These are phyloP conservation scores for Eulemur mongoz DNA, from an alignment of 2,797 vertebrate genomes.

Conservation along the genomic window DNA sequence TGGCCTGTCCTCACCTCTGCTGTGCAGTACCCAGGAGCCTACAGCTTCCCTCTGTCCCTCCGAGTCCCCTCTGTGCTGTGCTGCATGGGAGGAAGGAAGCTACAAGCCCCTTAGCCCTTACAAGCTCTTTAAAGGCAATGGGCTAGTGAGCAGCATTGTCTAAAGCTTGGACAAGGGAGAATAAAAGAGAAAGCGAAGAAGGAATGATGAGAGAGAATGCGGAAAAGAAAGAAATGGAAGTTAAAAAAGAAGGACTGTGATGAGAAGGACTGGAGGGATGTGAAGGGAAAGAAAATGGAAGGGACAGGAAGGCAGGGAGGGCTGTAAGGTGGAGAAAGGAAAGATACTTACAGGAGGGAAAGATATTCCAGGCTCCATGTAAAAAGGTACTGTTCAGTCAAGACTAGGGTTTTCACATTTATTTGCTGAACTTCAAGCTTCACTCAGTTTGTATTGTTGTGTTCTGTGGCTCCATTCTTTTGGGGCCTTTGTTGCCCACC, in stretches of 20 bases:
- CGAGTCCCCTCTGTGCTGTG: neutral
- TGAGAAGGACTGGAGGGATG: no score
- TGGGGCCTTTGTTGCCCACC: neutral
- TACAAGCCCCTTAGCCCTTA: neutral
- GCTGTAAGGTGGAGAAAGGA: neutral
- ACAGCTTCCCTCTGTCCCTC: neutral
- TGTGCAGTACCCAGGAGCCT: neutral
- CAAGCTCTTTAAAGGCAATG: neutral
- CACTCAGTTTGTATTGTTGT: neutral
- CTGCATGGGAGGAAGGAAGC: neutral
- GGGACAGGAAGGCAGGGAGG: neutral
- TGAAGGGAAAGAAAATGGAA: neutral
- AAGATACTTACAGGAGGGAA: neutral
- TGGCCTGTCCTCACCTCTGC: no score
- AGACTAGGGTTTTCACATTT: neutral
- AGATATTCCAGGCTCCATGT: neutral
- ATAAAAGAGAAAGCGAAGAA: neutral
- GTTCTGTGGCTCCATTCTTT: neutral
- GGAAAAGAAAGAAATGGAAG: neutral
- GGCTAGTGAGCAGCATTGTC: neutral
- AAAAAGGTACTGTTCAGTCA: neutral
- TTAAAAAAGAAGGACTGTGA: neutral
- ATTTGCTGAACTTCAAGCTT: neutral
- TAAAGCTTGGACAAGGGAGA: neutral
- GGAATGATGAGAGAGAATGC: neutral